Evolutionary conservation across 2,113 vertebrate genomes (phyloP).

Genomic region (Bubalus kerabau): DNA sequence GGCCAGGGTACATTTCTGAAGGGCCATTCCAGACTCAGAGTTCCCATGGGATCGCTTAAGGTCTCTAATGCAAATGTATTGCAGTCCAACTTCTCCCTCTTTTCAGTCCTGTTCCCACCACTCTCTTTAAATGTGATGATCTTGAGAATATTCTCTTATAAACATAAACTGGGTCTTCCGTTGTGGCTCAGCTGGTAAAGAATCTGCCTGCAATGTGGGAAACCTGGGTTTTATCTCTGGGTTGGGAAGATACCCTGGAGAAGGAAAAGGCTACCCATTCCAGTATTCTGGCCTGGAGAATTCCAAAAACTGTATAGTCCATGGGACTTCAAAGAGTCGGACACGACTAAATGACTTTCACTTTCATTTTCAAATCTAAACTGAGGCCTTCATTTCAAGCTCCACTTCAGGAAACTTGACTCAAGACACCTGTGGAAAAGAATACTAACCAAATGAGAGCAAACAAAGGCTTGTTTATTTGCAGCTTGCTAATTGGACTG

Average conservation of each 20-base stretch:
- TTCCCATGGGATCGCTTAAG: neutral
- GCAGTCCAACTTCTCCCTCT: neutral
- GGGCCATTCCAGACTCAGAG: neutral
- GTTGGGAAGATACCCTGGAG: neutral
- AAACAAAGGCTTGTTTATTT: neutral
- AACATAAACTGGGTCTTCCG: neutral
- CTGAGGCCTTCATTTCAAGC: neutral
- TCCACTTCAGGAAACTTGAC: neutral
- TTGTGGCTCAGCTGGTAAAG: neutral
- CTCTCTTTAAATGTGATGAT: neutral
- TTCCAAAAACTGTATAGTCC: neutral
- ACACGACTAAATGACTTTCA: neutral
- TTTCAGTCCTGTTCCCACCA: neutral
- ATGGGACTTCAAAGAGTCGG: neutral
- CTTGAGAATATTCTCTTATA: neutral
- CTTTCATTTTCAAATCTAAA: neutral
- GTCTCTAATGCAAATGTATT: neutral
- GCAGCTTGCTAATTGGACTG: too few species aligned
- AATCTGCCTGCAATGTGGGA: neutral
- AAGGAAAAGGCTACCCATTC: neutral
- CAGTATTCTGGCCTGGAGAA: neutral
- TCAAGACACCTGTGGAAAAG: neutral
- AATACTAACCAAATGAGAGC: neutral
- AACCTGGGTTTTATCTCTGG: neutral
- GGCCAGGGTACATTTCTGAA: neutral